Evolutionary conservation across 1,140 invertebrate genomes (phyloP).

Genomic region (Tetragonula clypearis): DNA sequence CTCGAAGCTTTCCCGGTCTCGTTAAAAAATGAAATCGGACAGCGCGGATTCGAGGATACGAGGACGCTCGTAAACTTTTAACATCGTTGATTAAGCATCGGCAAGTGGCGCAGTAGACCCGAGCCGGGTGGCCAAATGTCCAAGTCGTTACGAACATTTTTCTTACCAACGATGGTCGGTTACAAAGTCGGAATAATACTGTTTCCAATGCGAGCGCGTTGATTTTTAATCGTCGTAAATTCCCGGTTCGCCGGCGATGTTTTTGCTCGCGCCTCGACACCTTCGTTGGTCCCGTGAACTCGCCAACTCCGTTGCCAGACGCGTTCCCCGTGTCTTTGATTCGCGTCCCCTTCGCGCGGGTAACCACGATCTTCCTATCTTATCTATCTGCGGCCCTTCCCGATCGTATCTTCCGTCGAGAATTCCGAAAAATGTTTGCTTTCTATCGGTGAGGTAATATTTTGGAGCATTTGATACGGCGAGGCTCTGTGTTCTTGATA

Average conservation of each 20-base stretch:
- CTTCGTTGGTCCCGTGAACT: background rate
- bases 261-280: background rate
- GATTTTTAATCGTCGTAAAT: constrained; percentile 31
- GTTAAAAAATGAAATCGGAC: constrained; percentile 14
- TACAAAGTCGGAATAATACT: constrained; percentile 43
- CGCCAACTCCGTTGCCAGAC: background rate
- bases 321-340: background rate
- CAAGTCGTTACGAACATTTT: constrained; percentile 26
- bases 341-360: background rate
- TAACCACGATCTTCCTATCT: background rate
- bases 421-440: background rate
- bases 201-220: background rate
- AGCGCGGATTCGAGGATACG: constrained; percentile 47
- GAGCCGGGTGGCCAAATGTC: constrained; percentile 24
- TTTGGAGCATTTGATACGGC: background rate
- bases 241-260: background rate
- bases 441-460: background rate
- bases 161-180: constrained; percentile 46
- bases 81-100: constrained; percentile 56
- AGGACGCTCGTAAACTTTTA: constrained; percentile 58
- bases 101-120: background rate
- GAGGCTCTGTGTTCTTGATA: background rate
- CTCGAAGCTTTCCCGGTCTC: constrained; percentile 1
- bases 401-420: background rate
- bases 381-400: background rate